phyloP scores from a whole-genome alignment of 2,888 invertebrate species.

The Acrobasis suavella region DNA sequence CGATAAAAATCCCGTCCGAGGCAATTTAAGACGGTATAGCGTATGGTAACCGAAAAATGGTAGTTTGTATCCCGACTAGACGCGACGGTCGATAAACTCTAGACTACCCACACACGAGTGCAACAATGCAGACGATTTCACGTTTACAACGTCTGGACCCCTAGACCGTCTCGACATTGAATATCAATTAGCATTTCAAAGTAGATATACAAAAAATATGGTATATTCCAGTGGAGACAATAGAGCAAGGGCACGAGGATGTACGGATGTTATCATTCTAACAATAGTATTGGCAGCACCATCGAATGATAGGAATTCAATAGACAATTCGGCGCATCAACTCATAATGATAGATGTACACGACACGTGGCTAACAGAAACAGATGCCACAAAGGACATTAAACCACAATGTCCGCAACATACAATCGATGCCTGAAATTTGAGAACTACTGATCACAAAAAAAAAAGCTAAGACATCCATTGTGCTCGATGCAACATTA shows the following conservation, averaged over 20 bases:
- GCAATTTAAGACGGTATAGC: conserved; percentile 19
- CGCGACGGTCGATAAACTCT: conserved; percentile 72
- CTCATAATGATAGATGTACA: conserved; percentile 21
- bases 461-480: neutral
- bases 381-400: conserved; percentile 41
- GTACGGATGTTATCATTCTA: conserved; percentile 58
- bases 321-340: conserved; percentile 45
- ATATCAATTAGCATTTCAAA: conserved; percentile 24
- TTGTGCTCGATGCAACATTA: neutral
- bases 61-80: conserved; percentile 46
- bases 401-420: conserved; percentile 34
- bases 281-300: conserved; percentile 60
- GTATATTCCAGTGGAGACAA: conserved; percentile 36
- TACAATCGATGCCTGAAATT: neutral
- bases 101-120: conserved; percentile 47
- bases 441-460: neutral
- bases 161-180: conserved; percentile 40
- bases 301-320: conserved; percentile 49
- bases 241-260: conserved; percentile 50
- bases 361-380: conserved; percentile 51
- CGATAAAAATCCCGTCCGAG: conserved; percentile 16
- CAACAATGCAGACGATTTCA: conserved; percentile 54
- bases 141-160: conserved; percentile 38
- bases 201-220: neutral
- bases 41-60: conserved; percentile 34